Conservation (phyloP, 2,888 invertebrate species). For the Saturnia pavonia region DNA sequence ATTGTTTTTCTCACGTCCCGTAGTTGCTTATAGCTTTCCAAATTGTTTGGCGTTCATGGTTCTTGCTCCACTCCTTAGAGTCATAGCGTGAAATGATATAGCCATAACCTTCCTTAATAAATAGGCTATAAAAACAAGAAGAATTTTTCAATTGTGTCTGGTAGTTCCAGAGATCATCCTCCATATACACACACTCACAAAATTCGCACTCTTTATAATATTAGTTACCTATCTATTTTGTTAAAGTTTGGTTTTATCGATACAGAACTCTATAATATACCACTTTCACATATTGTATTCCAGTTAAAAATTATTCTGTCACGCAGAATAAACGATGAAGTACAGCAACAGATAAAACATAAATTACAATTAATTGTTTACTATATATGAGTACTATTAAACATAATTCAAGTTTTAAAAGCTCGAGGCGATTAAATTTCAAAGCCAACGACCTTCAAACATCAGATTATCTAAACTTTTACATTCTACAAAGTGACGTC, state of each 20-base stretch:
- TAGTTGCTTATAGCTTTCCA: too few relatives aligned
- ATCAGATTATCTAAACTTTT: slow-evolving; percentile 71
- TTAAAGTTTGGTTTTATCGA: not conserved
- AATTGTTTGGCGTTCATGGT: too few relatives aligned
- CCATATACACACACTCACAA: too few relatives aligned
- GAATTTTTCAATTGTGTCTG: too few relatives aligned
- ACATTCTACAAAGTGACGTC: slow-evolving; percentile 55
- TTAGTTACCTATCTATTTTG: not conserved
- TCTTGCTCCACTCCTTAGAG: too few relatives aligned
- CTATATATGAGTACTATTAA: slow-evolving; percentile 25
- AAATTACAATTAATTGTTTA: slow-evolving; percentile 30
- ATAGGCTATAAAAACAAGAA: too few relatives aligned
- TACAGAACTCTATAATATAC: not conserved
- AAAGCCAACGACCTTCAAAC: slow-evolving; percentile 65
- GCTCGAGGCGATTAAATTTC: slow-evolving; percentile 66
- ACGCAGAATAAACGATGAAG: not conserved
- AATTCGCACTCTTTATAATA: too few relatives aligned
- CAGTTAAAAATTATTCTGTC: not conserved
- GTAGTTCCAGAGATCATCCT: too few relatives aligned
- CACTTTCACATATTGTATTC: not conserved
- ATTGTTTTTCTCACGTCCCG: too few relatives aligned
- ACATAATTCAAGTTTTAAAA: slow-evolving; percentile 48
- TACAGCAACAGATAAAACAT: not conserved
- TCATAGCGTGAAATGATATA: too few relatives aligned
- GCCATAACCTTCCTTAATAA: too few relatives aligned